phyloP scores from a whole-genome alignment of 2,888 invertebrate species.

The Ormyrus rosae region DNA sequence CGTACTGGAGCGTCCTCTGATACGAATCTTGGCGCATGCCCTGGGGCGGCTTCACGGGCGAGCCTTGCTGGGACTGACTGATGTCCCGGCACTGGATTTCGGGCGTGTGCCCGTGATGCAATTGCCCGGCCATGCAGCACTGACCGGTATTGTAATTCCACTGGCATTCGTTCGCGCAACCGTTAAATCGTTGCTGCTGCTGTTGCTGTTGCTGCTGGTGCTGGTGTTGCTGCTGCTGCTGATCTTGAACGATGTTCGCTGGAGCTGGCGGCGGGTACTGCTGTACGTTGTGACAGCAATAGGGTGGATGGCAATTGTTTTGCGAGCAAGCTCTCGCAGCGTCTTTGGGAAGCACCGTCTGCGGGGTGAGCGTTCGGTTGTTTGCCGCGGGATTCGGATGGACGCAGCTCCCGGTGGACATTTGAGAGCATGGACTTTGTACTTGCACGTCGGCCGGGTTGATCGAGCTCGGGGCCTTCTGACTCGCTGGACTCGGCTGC shows the following conservation, averaged over 20 bases:
- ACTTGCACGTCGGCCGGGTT: slow-evolving; percentile 53
- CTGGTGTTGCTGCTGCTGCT: slow-evolving; percentile 60
- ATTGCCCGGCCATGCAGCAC: slow-evolving; percentile 67
- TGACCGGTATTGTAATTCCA: slow-evolving; percentile 79
- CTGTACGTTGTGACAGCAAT: slow-evolving; percentile 62
- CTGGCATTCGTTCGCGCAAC: slow-evolving; percentile 71
- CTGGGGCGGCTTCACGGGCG: slow-evolving; percentile 74
- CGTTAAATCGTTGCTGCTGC: slow-evolving; percentile 64
- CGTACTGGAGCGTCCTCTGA: slow-evolving; percentile 92
- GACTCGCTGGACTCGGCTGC: slow-evolving; percentile 55
- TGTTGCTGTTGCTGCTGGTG: slow-evolving; percentile 63
- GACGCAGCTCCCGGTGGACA: slow-evolving; percentile 51
- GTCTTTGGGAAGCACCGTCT: slow-evolving; percentile 51
- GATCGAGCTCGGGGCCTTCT: slow-evolving; percentile 47
- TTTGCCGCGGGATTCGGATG: slow-evolving; percentile 46
- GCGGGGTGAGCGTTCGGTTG: slow-evolving; percentile 27
- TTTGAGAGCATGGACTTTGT: slow-evolving; percentile 57
- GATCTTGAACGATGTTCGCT: slow-evolving; percentile 59
- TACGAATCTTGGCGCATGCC: slow-evolving; percentile 91
- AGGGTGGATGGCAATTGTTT: slow-evolving; percentile 60
- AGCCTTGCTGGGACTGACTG: slow-evolving; percentile 79
- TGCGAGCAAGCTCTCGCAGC: slow-evolving; percentile 58
- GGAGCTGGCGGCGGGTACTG: slow-evolving; percentile 58
- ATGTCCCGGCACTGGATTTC: slow-evolving; percentile 85
- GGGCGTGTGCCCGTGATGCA: slow-evolving; percentile 66